Evolutionary conservation across 2,113 vertebrate species (phyloP).

Genomic region (Notothenia rossii): DNA sequence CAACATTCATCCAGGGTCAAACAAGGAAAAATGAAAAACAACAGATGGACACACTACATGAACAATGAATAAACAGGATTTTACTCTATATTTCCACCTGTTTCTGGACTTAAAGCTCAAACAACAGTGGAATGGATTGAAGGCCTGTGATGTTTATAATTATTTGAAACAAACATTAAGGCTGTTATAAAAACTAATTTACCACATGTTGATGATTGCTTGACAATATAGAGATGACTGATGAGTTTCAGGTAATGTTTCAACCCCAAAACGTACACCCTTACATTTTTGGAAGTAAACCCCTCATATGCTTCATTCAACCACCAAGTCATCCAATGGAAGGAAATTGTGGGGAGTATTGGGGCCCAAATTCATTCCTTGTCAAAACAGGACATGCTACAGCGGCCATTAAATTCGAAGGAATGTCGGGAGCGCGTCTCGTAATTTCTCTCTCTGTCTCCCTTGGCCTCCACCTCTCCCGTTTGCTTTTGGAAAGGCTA

Average conservation of each 20-base stretch:
- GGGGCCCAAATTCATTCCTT: slow-evolving; percentile 65
- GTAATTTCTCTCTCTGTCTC: slow-evolving; percentile 64
- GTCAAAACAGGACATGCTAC: slow-evolving; percentile 77
- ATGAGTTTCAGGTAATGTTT: slow-evolving; percentile 56
- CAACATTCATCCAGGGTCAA: slow-evolving; percentile 61
- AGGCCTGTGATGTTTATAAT: background rate
- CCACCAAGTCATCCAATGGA: slow-evolving; percentile 54
- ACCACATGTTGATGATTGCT: slow-evolving; percentile 25
- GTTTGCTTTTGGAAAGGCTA: slow-evolving; percentile 60
- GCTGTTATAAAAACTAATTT: slow-evolving; percentile 2
- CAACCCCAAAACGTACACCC: slow-evolving; percentile 39
- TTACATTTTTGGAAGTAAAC: slow-evolving; percentile 33
- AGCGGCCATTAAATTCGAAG: slow-evolving; percentile 69
- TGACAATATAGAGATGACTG: slow-evolving; percentile 13
- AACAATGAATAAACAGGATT: slow-evolving; percentile 62
- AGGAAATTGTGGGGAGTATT: slow-evolving; percentile 45
- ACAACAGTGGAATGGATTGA: slow-evolving; percentile 22
- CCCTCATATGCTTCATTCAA: slow-evolving; percentile 29
- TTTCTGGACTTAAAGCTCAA: slow-evolving; percentile 22
- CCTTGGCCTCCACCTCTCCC: slow-evolving; percentile 53
- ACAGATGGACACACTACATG: slow-evolving; percentile 61
- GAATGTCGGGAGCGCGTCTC: slow-evolving; percentile 69
- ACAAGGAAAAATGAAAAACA: slow-evolving; percentile 58
- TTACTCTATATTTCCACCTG: slow-evolving; percentile 21
- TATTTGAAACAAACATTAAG: background rate